phyloP scores from a whole-genome alignment of 2,113 vertebrate genomes.

The Nannospalax galili region DNA sequence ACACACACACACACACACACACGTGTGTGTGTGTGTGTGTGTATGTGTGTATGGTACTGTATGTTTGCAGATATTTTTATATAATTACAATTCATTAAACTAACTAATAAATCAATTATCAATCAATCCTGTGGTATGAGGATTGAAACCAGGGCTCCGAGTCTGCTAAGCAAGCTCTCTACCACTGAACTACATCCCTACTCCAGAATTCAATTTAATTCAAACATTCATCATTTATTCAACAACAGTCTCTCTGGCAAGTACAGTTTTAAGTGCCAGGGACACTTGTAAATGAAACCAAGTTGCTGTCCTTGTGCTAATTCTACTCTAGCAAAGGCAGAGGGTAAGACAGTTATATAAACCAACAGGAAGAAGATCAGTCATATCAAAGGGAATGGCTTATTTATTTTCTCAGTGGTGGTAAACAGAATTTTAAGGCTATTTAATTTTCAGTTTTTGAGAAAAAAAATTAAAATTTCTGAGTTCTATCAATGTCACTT shows the following conservation, averaged over 20 bases:
- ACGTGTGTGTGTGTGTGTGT: no score
- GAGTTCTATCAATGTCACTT: not conserved
- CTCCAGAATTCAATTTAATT: not conserved
- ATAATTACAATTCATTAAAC: no score
- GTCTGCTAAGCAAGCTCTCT: not conserved
- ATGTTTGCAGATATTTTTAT: no score
- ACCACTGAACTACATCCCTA: not conserved
- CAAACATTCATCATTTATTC: no score
- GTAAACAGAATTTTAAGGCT: not conserved
- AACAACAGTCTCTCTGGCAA: no score
- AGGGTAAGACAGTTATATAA: not conserved
- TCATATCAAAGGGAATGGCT: not conserved
- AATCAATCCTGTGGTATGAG: not conserved
- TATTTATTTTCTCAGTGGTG: not conserved
- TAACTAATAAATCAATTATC: not conserved
- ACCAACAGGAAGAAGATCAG: not conserved
- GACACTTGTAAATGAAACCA: not conserved
- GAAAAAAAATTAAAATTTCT: not conserved
- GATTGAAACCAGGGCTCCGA: not conserved
- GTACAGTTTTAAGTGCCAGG: not conserved
- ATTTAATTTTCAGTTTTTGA: conserved; percentile 30
- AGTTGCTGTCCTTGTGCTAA: not conserved
- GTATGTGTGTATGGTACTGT: no score
- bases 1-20: no score
- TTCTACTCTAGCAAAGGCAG: not conserved